These are phyloP conservation scores for Neolamprologus kungweensis DNA, from an alignment of 2,113 vertebrate species.

Conservation along the genomic window DNA sequence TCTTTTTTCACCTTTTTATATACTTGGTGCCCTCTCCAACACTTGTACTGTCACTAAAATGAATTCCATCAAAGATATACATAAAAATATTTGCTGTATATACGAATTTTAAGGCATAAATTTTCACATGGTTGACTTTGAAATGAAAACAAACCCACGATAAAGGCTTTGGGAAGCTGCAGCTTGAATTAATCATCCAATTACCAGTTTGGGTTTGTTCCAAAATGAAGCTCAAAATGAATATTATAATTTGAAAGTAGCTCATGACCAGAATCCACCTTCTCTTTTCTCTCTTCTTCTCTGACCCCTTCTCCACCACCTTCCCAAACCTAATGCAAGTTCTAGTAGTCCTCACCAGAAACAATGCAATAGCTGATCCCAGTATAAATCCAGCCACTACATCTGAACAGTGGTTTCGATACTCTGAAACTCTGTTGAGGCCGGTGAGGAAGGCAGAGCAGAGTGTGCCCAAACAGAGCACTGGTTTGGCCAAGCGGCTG, in stretches of 20 bases:
- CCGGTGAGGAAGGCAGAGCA: constrained; percentile 92
- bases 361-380: constrained; percentile 87
- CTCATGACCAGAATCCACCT: not conserved
- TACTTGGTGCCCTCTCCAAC: not conserved
- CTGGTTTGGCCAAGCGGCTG: constrained; percentile 93
- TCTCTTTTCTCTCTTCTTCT: not conserved
- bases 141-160: not conserved
- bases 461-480: constrained; percentile 89
- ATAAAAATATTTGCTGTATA: not conserved
- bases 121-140: not conserved
- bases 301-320: not conserved
- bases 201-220: not conserved
- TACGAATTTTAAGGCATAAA: not conserved
- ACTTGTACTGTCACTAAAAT: not conserved
- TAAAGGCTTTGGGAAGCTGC: not conserved
- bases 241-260: not conserved
- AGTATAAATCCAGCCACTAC: constrained; percentile 94
- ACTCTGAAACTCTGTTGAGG: constrained; percentile 93
- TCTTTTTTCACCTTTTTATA: not conserved
- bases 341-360: constrained; percentile 77
- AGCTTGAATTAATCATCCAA: not conserved
- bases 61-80: not conserved
- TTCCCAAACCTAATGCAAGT: not conserved
- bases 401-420: constrained; percentile 95
- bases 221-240: not conserved